Evolutionary conservation across 2,797 vertebrate species (phyloP), one percentile per base, ranked within the genome.

Genomic region (Lepus townsendii): DNA sequence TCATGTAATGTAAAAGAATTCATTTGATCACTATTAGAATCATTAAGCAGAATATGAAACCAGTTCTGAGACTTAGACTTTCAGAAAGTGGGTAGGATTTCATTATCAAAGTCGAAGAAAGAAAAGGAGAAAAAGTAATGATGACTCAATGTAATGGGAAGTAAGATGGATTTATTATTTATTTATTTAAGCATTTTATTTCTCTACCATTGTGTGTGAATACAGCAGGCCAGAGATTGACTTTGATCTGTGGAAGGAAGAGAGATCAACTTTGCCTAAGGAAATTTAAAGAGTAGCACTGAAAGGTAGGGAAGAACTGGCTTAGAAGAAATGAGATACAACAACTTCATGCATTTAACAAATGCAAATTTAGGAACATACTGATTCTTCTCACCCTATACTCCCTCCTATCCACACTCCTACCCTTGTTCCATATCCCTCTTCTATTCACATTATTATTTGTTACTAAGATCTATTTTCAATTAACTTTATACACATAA

Each of bases 41-140:
- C 50, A 95, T 66, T 90, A 93, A 87, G 17, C 27, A 83, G 50
- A 68, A 62, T 87, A 4, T 63, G 50, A 95, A 92, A 42, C 2
- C 78, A 60, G 2, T 82, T 87, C 87, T 84, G 5, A 63, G 47
- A 95, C 16, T 95, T 87, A 72, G 50, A 91, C n/a, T 83, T 86
- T 91, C 42, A 86, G 24, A 78, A 94, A 63, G 20, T 20, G 2
- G 8, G 0, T 10, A n/a, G 10, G 11, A 26, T 24, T 71, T 30
- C 32, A 20, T 47, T 83, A 42, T 83, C 80, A 80, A 75, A 92
- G 22, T 71, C 86, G 5, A 12, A 66, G 17, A 94, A 75, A 83
- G 12, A 54, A 27, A 26, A 1, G 0, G 20, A 95, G 38, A 73
- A 65, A 35, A 83, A n/a, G 20, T 17, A 42, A 85, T 42, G 7